Conservation (phyloP, 2,888 invertebrate species). For the Tetramorium bicarinatum region DNA sequence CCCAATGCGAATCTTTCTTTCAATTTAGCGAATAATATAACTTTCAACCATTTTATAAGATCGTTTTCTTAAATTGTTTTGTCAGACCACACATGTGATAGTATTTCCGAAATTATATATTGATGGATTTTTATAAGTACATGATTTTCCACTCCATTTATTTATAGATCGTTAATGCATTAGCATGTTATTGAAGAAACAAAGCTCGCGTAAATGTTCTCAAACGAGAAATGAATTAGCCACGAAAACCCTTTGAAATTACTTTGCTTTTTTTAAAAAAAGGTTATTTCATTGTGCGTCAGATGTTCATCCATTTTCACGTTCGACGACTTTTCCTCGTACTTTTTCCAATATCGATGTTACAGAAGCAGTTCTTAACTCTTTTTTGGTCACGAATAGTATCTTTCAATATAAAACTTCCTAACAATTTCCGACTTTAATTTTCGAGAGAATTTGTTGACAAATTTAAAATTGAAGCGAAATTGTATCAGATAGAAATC, state of each 20-base stretch:
- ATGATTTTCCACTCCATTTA: not conserved
- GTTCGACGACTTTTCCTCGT: constrained; percentile 8
- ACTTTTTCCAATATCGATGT: constrained; percentile 36
- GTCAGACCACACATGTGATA: not conserved
- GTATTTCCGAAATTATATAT: constrained; percentile 4
- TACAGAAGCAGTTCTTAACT: not conserved
- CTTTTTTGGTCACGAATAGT: not conserved
- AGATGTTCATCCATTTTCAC: constrained; percentile 28
- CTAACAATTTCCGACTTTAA: not conserved
- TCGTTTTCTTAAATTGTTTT: not conserved
- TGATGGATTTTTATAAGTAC: not conserved
- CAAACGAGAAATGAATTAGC: constrained; percentile 23
- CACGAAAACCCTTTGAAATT: not conserved
- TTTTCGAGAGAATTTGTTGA: constrained; percentile 7
- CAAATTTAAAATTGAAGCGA: not conserved
- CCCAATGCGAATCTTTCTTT: not conserved
- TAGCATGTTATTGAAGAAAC: not conserved
- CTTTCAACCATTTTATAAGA: not conserved
- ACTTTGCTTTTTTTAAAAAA: not conserved
- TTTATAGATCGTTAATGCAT: constrained; percentile 9
- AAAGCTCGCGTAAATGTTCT: not conserved
- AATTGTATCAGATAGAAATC: not conserved
- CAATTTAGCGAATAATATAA: not conserved
- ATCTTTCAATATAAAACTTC: constrained; percentile 7
- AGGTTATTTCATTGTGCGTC: constrained; percentile 21